Evolutionary conservation across 2,888 invertebrate species (phyloP).

Genomic region (Alloplasta piceator): DNA sequence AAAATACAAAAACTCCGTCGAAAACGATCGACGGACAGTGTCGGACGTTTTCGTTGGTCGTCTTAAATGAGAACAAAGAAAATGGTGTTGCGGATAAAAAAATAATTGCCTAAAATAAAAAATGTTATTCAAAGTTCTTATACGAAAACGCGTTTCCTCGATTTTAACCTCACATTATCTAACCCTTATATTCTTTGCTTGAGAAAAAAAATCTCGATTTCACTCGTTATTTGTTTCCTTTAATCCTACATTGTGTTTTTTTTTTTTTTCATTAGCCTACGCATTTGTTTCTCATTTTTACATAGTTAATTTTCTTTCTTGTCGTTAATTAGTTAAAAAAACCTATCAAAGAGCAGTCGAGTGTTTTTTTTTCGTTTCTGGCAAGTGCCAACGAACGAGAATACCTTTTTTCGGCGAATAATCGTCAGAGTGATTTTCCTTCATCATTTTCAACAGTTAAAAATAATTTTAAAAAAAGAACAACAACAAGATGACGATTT

Average conservation of each 20-base stretch:
- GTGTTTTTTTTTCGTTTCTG: conserved; percentile 35
- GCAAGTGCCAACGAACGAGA: conserved; percentile 55
- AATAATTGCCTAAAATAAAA: conserved; percentile 48
- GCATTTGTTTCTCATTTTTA: conserved; percentile 36
- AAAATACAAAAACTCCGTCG: neutral
- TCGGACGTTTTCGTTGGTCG: conserved; percentile 23
- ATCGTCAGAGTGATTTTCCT: conserved; percentile 9
- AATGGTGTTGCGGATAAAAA: no score
- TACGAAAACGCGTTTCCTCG: conserved; percentile 61
- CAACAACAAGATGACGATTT: neutral
- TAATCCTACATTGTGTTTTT: conserved; percentile 52
- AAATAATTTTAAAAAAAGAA: neutral
- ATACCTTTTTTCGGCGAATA: neutral
- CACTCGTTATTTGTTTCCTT: conserved; percentile 9
- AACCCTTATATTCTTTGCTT: no score
- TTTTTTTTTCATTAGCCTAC: conserved; percentile 47
- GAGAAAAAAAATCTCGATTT: no score
- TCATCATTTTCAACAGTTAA: neutral
- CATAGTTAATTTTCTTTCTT: conserved; percentile 29
- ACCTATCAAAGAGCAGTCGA: conserved; percentile 68
- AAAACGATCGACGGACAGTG: conserved; percentile 25
- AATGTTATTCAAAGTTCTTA: conserved; percentile 58
- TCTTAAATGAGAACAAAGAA: no score
- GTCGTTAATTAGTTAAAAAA: conserved; percentile 49
- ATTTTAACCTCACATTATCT: conserved; percentile 16